phyloP scores from a whole-genome alignment of 2,113 vertebrate genomes.

The Albula goreensis region DNA sequence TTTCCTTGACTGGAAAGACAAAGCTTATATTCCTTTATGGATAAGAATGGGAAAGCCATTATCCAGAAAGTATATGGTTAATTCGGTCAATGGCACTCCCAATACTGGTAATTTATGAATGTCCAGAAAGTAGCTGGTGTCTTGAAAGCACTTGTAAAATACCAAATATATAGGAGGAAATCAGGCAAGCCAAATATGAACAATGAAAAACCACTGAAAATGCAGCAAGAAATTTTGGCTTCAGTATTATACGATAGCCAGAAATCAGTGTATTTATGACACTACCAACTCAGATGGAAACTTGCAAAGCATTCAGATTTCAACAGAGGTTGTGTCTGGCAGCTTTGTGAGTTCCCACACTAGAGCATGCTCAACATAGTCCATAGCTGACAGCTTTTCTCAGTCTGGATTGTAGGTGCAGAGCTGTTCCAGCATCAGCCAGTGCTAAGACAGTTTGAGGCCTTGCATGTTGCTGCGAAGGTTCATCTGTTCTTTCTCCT shows the following conservation, averaged over 20 bases:
- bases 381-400: neutral
- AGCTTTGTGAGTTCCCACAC: neutral
- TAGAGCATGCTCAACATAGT: neutral
- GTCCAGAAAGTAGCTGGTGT: no score
- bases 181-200: neutral
- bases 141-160: no score
- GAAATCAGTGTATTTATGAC: neutral
- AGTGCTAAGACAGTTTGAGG: slow-evolving; percentile 76
- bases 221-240: neutral
- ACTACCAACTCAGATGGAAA: neutral
- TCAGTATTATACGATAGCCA: neutral
- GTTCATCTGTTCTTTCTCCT: slow-evolving; percentile 86
- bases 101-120: no score
- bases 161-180: no score
- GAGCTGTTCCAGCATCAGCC: neutral
- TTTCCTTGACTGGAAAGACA: no score
- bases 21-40: no score
- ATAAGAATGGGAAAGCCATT: no score
- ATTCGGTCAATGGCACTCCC: no score
- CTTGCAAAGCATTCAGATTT: slow-evolving; percentile 39
- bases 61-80: no score
- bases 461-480: slow-evolving; percentile 83
- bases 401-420: neutral
- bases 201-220: slow-evolving; percentile 1
- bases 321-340: slow-evolving; percentile 40